Base-by-base conservation (phyloP, 2,797 vertebrate species). In the Galaxias olidus region DNA sequence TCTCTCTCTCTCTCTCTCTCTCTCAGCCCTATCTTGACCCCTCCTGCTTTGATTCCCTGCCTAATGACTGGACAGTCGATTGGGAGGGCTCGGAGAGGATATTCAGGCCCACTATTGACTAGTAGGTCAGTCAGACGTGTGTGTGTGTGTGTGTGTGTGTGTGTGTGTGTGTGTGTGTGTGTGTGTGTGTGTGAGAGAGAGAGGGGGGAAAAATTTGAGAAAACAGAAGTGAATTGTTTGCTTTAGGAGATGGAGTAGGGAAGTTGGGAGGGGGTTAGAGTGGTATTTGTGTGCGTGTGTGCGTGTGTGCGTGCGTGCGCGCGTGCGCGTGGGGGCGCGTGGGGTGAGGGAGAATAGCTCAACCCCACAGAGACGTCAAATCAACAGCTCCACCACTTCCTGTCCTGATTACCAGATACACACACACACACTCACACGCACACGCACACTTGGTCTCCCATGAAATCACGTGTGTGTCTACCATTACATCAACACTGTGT, bases 321-420 rank as follows among this genome's bases (percentile, higher is more conserved):
- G 73, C 47, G 20, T 59, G 62, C 64, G 65, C 74, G 30, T 75
- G 71, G 65, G 67, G 73, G 55, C 10, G 20, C 45, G 56, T 40
- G 13, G 17, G 9, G 30, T 57, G 72, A 67, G 7, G 14, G 56
- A 78, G 77, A 73, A 86, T 88, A 86, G 68, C 74, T 86, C 65
- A 81, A 86, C 63, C 86, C 86, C 72, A 56, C 47, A 9, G 79
- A 78, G 86, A 84, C 40, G 65, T 66, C 71, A 57, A 61, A 81
- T 76, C 70, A 77, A 75, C 74, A 76, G 66, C 15, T 62, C 75
- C 73, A 73, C 71, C 50, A 78, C 63, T 85, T 86, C 79, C 81
- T 86, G 83, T 81, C 77, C 77, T 85, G 82, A 83, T 85, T 84
- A 74, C 81, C 75, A 52, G 70, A 69, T 80, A 83, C 65, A 67